Base-by-base conservation (phyloP, 2,113 vertebrate species). In the Rutilus rutilus region DNA sequence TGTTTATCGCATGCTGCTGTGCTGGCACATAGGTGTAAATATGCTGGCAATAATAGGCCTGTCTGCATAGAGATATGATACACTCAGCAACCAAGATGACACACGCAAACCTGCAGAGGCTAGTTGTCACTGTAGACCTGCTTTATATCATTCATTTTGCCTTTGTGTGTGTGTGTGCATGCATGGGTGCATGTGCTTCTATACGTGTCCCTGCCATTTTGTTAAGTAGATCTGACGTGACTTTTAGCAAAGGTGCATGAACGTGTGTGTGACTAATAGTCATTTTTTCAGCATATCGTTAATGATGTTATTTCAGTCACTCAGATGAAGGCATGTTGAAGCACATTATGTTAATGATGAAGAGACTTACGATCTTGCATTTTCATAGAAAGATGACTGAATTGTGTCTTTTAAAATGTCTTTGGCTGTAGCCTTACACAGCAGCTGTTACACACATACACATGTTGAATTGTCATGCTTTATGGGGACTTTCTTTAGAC, bases 1-100 rank as follows among this genome's bases (percentile, higher is more conserved):
- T 39, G 78, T 78, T 83, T 87, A 75, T 42, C 65, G 52, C 65
- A 82, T 75, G 59, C 30, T 54, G 50, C 64, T 54, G 73, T 85
- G 75, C 27, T 59, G 39, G 59, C 88, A 82, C 77, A 71, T 73
- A 80, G 45, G 57, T 42, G 39, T 73, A 75, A 83, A 67, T 64
- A 67, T n/a, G 78, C 52, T 83, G 73, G 82, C 75, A 71, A 82
- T 81, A 74, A 73, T 75, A 42, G 12, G 42, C 45, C 39, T 82
- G 71, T 78, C 30, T 69, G 50, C 75, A 52, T 74, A 39, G 25
- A 81, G 81, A 52, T 74, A 85, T 82, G 81, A 87, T 83, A 77
- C 82, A 77, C 82, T 89, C 77, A 83, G 65, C 86, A 89, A 54
- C 54, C 77, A 47, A 82, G 80, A 82, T n/a, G 82, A 85, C 85